Evolutionary conservation across 2,797 vertebrate genomes (phyloP), one percentile per base, ranked within the genome.

Genomic region (Setipinna tenuifilis): DNA sequence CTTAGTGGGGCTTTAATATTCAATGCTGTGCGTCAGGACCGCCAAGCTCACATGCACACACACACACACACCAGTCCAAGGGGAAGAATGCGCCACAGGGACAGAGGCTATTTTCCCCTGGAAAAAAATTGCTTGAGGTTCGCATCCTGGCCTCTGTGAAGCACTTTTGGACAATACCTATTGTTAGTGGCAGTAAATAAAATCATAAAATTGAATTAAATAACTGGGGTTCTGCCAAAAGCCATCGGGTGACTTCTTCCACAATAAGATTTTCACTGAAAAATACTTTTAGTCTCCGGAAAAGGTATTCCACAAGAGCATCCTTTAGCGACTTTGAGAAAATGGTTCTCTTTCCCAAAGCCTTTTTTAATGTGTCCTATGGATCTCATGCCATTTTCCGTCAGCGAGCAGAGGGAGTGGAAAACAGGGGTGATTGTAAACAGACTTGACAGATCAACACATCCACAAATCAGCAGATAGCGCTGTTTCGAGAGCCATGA

Each of bases 381-480:
- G 68, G 2, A 6, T 78, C 35, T 78, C 19, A 31, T 19, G 6
- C 31, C 71, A 19, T 19, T 44, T 21, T 31, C 17, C 31, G 5
- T 75, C 87, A 35, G 71, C 17, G 16, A 78, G 35, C 16, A 35
- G 35, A 41, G 35, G 50, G 50, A 10, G 71, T 31, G 71, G 71
- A 78, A 78, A 78, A 44, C 14, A 78, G 71, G 16, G 16, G 31
- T 41, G 71, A 78, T 44, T 78, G 71, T 78, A 78, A 78, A 78
- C 71, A 78, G 71, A 78, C 71, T 78, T 11, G 35, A 21, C 31
- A 16, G 71, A 44, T 78, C 71, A 21, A 78, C 71, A 78, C 68
- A 71, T 71, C 68, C 68, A 71, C 71, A 78, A 78, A 78, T 44
- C 17, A 78, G 35, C 31, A 78, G 31, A 78, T 44, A 35, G 19